Evolutionary conservation across 2,113 vertebrate species (phyloP).

Genomic region (Grammomys dolichurus): DNA sequence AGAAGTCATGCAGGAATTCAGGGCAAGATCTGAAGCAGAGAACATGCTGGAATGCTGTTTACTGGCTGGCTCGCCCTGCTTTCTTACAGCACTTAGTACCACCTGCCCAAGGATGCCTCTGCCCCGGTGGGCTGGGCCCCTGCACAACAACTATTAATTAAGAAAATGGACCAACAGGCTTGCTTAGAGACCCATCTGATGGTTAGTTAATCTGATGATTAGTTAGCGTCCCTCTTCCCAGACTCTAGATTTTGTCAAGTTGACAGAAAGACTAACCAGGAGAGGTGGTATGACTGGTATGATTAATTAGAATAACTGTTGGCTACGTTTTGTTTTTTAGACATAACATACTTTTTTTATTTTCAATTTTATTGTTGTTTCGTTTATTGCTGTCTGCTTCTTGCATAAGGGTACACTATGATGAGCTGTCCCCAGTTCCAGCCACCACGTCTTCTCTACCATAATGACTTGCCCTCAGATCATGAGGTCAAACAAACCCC

Average conservation of each 20-base stretch:
- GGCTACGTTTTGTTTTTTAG: background rate
- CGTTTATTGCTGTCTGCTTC: background rate
- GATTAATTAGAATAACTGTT: background rate
- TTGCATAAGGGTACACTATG: background rate
- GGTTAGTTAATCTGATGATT: background rate
- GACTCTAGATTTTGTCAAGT: background rate
- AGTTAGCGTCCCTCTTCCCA: background rate
- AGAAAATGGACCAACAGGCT: background rate
- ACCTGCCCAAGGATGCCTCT: background rate
- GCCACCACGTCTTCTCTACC: background rate
- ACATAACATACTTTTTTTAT: background rate
- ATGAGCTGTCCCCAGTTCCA: background rate
- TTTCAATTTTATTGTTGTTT: background rate
- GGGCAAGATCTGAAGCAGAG: background rate
- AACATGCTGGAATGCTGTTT: background rate
- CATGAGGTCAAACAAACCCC: background rate
- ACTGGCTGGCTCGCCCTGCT: background rate
- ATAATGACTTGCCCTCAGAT: background rate
- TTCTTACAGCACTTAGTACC: background rate
- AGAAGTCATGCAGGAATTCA: background rate
- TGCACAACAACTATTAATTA: background rate
- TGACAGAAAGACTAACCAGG: background rate
- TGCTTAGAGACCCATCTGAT: background rate
- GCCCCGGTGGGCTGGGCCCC: background rate
- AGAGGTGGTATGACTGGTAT: background rate